Evolutionary conservation across 1,140 invertebrate genomes (phyloP).

Genomic region (Sitobion miscanthi): DNA sequence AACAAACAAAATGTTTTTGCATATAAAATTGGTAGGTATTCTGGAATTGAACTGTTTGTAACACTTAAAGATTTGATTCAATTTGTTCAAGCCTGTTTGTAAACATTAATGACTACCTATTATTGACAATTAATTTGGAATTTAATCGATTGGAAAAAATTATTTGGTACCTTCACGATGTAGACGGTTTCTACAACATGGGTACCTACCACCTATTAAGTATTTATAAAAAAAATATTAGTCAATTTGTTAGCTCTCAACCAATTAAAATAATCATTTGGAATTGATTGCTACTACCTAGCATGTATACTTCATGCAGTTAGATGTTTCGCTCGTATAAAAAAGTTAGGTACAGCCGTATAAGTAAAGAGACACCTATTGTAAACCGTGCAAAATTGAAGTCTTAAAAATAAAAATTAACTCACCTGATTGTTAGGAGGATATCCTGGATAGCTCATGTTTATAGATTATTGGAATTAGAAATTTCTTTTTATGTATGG

Average conservation of each 20-base stretch:
- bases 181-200: too few species aligned
- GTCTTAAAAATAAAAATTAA: slow-evolving; percentile 35
- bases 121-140: neutral
- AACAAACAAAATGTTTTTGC: neutral
- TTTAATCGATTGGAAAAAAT: neutral
- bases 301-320: neutral
- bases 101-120: too few species aligned
- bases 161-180: neutral
- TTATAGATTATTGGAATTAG: neutral
- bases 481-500: neutral
- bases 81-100: neutral
- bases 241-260: neutral
- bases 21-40: neutral
- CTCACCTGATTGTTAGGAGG: slow-evolving; percentile 57
- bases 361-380: neutral
- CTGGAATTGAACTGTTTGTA: neutral
- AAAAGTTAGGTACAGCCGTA: neutral
- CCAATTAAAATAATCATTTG: neutral
- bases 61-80: neutral
- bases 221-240: neutral
- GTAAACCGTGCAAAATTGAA: neutral
- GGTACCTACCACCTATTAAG: too few species aligned
- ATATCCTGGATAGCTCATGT: slow-evolving; percentile 59
- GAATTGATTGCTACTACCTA: neutral
- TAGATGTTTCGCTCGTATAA: neutral